phyloP scores from a whole-genome alignment of 1,140 invertebrate genomes.

The Rhyzopertha dominica region DNA sequence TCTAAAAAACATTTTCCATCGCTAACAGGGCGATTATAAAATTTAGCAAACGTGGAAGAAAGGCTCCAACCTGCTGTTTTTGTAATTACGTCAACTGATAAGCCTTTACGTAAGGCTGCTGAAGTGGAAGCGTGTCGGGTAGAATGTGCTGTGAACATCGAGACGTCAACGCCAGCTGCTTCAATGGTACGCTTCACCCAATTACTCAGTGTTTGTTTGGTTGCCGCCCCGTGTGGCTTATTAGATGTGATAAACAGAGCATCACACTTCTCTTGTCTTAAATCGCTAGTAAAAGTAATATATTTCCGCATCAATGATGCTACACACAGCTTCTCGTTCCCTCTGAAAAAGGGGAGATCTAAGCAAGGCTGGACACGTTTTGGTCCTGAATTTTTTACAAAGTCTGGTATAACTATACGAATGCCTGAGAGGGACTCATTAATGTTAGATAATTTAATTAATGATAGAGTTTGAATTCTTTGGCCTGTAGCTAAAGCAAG shows the following conservation, averaged over 20 bases:
- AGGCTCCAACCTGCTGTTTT: constrained; percentile 11
- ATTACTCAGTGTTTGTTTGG: constrained; percentile 9
- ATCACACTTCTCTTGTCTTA: no score
- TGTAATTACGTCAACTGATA: constrained; percentile 1
- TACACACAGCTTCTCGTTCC: no score
- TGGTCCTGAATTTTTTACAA: no score
- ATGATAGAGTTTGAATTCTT: constrained; percentile 10
- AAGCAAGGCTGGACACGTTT: no score
- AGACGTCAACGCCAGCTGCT: constrained; percentile 5
- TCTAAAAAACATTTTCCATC: no score
- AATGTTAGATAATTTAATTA: constrained; percentile 7
- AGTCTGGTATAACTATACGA: no score
- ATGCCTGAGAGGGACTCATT: constrained; percentile 46
- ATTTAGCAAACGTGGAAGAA: no score
- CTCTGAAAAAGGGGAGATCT: no score
- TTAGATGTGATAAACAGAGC: constrained; percentile 7
- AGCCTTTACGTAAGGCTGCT: background rate
- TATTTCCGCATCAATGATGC: no score
- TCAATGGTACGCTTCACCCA: constrained; percentile 10
- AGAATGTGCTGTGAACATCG: constrained; percentile 3
- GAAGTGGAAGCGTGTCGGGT: constrained; percentile 5
- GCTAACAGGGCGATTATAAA: no score
- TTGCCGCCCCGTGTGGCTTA: constrained; percentile 8
- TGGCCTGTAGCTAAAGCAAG: constrained; percentile 21
- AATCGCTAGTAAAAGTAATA: no score